These are phyloP conservation scores for Epinephelus moara DNA, from an alignment of 2,113 vertebrate genomes.

Conservation along the genomic window DNA sequence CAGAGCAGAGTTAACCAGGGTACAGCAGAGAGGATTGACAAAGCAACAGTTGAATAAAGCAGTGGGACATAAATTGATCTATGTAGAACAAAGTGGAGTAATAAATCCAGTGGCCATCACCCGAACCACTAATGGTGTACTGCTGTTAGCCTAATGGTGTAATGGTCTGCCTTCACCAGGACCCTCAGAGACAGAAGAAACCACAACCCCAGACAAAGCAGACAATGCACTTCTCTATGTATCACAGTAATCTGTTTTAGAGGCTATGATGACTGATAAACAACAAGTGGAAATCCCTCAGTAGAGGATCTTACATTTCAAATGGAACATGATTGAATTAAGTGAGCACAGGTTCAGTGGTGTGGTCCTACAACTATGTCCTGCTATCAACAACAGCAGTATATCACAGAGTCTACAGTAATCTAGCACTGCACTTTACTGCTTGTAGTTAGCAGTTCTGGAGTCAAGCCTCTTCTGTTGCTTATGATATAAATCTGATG, in stretches of 20 bases:
- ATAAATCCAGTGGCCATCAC: background rate
- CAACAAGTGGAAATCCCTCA: background rate
- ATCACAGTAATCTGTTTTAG: conserved; percentile 9
- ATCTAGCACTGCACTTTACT: background rate
- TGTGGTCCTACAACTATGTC: background rate
- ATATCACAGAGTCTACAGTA: background rate
- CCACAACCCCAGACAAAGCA: background rate
- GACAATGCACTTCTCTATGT: background rate
- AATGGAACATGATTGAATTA: conserved; percentile 3
- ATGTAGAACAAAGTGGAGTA: background rate
- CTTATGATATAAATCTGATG: background rate
- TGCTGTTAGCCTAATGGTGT: conserved; percentile 1
- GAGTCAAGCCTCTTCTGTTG: background rate
- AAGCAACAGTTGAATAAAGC: background rate
- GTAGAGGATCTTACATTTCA: background rate
- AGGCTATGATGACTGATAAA: background rate
- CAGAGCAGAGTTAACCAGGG: background rate
- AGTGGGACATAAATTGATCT: background rate
- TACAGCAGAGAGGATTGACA: background rate
- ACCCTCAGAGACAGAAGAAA: background rate
- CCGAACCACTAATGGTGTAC: conserved; percentile 4
- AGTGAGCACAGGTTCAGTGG: background rate
- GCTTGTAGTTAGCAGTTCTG: too few species aligned
- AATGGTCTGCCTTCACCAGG: background rate
- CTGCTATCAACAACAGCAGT: background rate